Conservation (phyloP, 1,140 invertebrate genomes). For the Berghia stephanieae region DNA sequence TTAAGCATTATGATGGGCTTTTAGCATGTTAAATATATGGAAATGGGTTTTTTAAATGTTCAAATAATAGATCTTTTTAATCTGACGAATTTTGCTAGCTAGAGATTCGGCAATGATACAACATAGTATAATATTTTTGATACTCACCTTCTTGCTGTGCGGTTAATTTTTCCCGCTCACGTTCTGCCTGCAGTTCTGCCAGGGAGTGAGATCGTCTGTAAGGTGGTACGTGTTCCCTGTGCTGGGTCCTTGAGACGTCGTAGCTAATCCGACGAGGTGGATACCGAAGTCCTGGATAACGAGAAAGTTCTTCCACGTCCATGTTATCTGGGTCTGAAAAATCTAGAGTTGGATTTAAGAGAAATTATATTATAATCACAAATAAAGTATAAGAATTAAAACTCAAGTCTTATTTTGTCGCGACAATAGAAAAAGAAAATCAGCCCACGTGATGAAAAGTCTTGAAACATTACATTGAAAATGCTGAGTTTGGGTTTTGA, state of each 20-base stretch:
- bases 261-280: slow-evolving; percentile 39
- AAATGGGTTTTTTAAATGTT: too few relatives aligned
- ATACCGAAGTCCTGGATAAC: slow-evolving; percentile 38
- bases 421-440: not conserved
- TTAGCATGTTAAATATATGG: too few relatives aligned
- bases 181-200: slow-evolving; percentile 43
- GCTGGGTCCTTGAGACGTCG: slow-evolving; percentile 28
- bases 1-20: too few relatives aligned
- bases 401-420: not conserved
- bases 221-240: slow-evolving; percentile 40
- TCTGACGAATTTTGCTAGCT: too few relatives aligned
- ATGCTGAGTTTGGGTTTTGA: too few relatives aligned
- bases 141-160: slow-evolving; percentile 29
- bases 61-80: too few relatives aligned
- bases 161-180: slow-evolving; percentile 19
- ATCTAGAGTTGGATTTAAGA: slow-evolving; percentile 43
- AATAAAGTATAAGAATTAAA: not conserved
- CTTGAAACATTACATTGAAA: not conserved
- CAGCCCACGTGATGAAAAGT: too few relatives aligned
- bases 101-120: too few relatives aligned
- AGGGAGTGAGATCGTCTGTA: slow-evolving; percentile 51
- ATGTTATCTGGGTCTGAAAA: slow-evolving; percentile 52
- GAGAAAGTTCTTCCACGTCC: slow-evolving; percentile 47
- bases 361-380: not conserved
- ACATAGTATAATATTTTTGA: too few relatives aligned